Evolutionary conservation across 2,888 invertebrate species (phyloP), one percentile per base, ranked within the genome.

Genomic region (Tiliacea aurago): DNA sequence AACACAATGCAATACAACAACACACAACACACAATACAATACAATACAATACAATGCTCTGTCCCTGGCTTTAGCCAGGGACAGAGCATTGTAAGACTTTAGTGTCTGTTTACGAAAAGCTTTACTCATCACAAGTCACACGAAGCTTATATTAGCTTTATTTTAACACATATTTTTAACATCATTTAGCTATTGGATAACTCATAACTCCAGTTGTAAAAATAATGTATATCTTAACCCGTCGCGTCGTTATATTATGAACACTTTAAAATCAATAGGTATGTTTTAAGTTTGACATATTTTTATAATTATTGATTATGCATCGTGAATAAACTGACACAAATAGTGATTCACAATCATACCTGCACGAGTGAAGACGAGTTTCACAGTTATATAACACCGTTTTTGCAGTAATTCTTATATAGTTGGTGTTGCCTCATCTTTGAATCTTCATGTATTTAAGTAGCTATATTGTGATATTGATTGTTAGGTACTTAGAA

Each of bases 391-490:
- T 86, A 82, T 63, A 75, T 83, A 85, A 87, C 67, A 75, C 56
- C 58, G 55, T 80, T 70, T 78, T 80, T 83, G 76, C 85, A 84
- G 88, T 90, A 89, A 86, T 87, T 90, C 85, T 87, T 84, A 86
- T 87, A 87, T 89, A 84, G 87, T 89, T 79, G 78, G 73, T 87
- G 90, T 93, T 93, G 90, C 91, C 88, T 91, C 92, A 93, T 91
- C 89, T 90, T 90, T 87, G 83, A 86, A 89, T 93, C 87, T 91
- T 86, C 85, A 81, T 91, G 83, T 90, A 91, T 88, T 90, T 89
- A 90, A 89, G 92, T 95, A 93, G 93, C 90, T 91, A 93, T 93
- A 94, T 93, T 95, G 95, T 95, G 94, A 95, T 95, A 95, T 93
- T 93, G 91, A 93, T 90, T 93, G 91, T 91, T 94, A 94, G 92